Conservation (phyloP, 2,888 invertebrate genomes). For the Pollenia labialis region DNA sequence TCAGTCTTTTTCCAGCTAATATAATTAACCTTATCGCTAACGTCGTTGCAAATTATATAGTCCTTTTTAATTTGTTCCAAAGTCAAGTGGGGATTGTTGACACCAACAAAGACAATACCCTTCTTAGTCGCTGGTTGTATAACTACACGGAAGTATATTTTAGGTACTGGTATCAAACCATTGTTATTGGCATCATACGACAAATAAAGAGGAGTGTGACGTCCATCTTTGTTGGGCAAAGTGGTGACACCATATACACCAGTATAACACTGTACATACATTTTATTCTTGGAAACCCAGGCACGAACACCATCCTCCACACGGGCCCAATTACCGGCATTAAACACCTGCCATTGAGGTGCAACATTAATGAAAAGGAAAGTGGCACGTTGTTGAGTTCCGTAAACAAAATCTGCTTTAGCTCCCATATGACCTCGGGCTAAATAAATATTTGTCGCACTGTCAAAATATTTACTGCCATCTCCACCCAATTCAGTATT, state of each 20-base stretch:
- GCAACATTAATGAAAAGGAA: conserved; percentile 86
- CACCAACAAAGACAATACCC: conserved; percentile 86
- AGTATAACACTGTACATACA: conserved; percentile 85
- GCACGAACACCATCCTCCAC: conserved; percentile 85
- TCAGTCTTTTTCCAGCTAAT: conserved; percentile 80
- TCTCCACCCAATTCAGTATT: conserved; percentile 80
- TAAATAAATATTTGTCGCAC: conserved; percentile 77
- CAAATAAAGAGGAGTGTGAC: conserved; percentile 82
- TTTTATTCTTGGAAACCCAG: conserved; percentile 77
- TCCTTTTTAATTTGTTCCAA: conserved; percentile 79
- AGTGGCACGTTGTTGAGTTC: conserved; percentile 85
- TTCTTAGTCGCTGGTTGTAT: conserved; percentile 84
- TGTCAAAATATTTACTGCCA: conserved; percentile 78
- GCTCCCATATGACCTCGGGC: conserved; percentile 86
- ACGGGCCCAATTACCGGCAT: conserved; percentile 86
- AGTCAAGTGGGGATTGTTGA: conserved; percentile 83
- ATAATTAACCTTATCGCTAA: conserved; percentile 79
- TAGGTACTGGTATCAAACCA: conserved; percentile 85
- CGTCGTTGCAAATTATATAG: conserved; percentile 80
- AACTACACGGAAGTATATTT: conserved; percentile 86
- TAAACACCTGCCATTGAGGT: conserved; percentile 87
- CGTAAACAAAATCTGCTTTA: conserved; percentile 85
- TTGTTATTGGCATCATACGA: conserved; percentile 80
- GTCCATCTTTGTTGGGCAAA: conserved; percentile 84
- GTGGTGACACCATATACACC: conserved; percentile 86